Evolutionary conservation across 2,113 vertebrate species (phyloP).

Genomic region (Daboia siamensis): DNA sequence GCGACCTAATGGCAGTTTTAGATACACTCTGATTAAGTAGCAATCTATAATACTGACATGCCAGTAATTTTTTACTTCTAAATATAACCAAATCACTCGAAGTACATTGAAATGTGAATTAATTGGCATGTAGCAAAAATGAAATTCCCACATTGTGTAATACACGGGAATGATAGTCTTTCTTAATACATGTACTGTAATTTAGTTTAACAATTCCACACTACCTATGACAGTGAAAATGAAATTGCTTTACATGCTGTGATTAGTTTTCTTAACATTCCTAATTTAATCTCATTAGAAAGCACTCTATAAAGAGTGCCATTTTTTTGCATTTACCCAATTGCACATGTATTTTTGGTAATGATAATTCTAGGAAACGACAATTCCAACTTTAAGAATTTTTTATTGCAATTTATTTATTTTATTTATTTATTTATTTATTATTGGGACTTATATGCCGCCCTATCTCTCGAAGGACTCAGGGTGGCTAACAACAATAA

Average conservation of each 20-base stretch:
- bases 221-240: not conserved
- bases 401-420: not conserved
- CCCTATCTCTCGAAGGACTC: too few species aligned
- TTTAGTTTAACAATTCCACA: not conserved
- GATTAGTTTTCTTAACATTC: not conserved
- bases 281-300: not conserved
- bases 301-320: not conserved
- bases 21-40: not conserved
- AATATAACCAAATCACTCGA: not conserved
- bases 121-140: conserved; percentile 3
- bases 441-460: too few species aligned
- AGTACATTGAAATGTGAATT: not conserved
- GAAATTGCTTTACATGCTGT: conserved; percentile 1
- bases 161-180: not conserved
- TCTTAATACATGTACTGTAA: not conserved
- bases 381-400: not conserved
- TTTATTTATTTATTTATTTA: too few species aligned
- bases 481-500: too few species aligned
- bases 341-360: not conserved
- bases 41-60: conserved; percentile 16
- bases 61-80: not conserved
- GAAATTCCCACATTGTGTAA: not conserved
- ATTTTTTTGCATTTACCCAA: not conserved
- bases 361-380: not conserved
- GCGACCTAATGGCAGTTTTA: not conserved